A percentile compares a stretch with the other conserved stretches of the same genome.
Conservation (phyloP, 2,797 vertebrate genomes). For the Clarias platycephalus region DNA sequence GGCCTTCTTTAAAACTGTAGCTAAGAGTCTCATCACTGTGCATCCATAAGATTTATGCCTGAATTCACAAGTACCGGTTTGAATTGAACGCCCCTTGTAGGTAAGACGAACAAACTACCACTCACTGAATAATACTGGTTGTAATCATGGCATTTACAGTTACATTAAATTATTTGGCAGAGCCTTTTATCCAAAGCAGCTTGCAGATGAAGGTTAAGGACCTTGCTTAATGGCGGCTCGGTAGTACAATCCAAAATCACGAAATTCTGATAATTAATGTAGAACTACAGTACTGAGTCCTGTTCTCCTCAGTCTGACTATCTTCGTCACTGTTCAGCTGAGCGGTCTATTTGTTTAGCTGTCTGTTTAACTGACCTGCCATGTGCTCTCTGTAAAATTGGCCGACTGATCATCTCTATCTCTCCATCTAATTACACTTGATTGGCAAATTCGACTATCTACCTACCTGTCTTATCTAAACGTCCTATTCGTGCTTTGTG, state of each 20-base stretch:
- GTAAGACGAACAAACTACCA: not conserved
- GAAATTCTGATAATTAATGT: not conserved
- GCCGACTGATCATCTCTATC: not conserved
- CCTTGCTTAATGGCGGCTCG: not conserved
- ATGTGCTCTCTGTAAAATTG: not conserved
- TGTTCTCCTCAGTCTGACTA: not conserved
- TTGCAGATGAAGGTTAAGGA: not conserved
- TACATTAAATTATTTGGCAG: not conserved
- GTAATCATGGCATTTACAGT: not conserved
- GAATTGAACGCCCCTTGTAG: too few species aligned
- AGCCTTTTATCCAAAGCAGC: not conserved
- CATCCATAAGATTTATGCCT: too few species aligned
- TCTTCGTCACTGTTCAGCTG: not conserved
- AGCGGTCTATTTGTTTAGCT: not conserved
- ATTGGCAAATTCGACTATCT: not conserved
- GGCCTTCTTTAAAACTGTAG: too few species aligned
- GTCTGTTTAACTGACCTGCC: not conserved
- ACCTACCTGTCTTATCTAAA: not conserved
- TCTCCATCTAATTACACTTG: not conserved
- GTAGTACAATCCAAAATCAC: not conserved
- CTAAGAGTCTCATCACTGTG: too few species aligned
- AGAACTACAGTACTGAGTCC: not conserved
- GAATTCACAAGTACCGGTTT: too few species aligned
- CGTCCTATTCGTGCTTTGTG: not conserved
- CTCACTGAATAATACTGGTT: not conserved